Evolutionary conservation across 2,888 invertebrate species (phyloP), one percentile per base, ranked within the genome.

Genomic region (Troglohyphantes excavatus): DNA sequence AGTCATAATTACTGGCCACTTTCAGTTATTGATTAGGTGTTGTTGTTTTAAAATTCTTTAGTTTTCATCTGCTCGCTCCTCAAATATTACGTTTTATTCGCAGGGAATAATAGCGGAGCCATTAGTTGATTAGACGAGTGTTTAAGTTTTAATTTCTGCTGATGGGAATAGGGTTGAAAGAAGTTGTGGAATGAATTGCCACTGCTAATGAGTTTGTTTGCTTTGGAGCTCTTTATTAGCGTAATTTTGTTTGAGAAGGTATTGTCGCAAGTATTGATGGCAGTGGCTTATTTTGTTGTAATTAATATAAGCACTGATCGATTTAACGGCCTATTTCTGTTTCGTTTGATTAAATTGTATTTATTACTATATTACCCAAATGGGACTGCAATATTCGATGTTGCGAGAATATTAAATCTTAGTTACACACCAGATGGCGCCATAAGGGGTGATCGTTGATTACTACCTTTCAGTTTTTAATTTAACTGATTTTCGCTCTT

Each of bases 1-100:
- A 33, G 19, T 27, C 53, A 43, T 88, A 88, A 88, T 88, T 81
- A 82, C 81, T 81, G 59, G 67, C 81, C 88, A 73, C 87, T 79
- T 79, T 73, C 39, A 53, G 73, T 29, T 59, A 59, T 61, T 78
- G 67, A 86, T 86, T 86, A 39, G 53, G 27, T 39, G 81, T n/a
- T 17, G 68, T 23, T 68, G 23, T 21, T 81, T 81, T 63, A 84
- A 84, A 75, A 83, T 83, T 68, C 43, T 43, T 70, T 83, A 39
- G 63, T n/a, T 68, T 70, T n/a, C n/a, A n/a, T n/a, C 26, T 13
- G 19, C n/a, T 19, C 17, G 53, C 17, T 53, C 33, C 9, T 33
- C 9, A 33, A 33, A 33, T 33, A 33, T 33, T 33, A 9, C 17
- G 53, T 53, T 53, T 53, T 53, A n/a, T 53, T 13, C 0, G 2